Evolutionary conservation across 2,888 invertebrate genomes (phyloP).

Genomic region (Bombyx huttoni): DNA sequence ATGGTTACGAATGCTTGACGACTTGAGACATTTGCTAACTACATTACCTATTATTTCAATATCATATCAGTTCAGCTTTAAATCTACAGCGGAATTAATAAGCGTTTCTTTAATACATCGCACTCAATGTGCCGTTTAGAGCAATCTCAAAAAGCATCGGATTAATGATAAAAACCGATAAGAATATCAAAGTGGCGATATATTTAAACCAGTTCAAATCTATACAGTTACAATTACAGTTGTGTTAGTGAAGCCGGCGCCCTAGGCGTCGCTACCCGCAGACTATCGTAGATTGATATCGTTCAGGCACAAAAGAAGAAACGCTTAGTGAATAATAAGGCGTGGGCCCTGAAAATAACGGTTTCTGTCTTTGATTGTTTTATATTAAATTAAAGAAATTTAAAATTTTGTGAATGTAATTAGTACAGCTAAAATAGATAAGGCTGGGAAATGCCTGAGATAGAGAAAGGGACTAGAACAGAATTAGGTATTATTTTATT

Average conservation of each 20-base stretch:
- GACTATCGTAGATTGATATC: conserved; percentile 60
- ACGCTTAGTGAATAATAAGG: conserved; percentile 56
- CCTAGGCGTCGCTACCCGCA: conserved; percentile 41
- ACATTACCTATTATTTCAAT: no score
- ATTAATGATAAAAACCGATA: not conserved
- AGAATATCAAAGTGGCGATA: conserved; percentile 13
- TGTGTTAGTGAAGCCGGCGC: conserved; percentile 41
- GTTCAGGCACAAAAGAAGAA: conserved; percentile 54
- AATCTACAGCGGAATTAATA: not conserved
- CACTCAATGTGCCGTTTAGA: not conserved
- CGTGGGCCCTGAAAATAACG: conserved; percentile 21
- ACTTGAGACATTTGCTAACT: no score
- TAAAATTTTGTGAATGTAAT: no score
- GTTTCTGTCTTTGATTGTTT: not conserved
- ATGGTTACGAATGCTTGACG: no score
- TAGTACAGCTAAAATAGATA: no score
- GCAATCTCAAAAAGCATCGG: not conserved
- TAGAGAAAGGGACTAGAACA: no score
- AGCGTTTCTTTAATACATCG: not conserved
- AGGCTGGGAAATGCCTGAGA: no score
- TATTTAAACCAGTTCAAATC: conserved; percentile 43
- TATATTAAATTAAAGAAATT: no score
- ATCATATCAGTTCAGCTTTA: not conserved
- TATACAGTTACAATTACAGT: conserved; percentile 55
- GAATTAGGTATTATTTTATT: no score